These are phyloP conservation scores for Pseudochirops cupreus DNA, from an alignment of 2,797 vertebrate genomes.

Conservation along the genomic window DNA sequence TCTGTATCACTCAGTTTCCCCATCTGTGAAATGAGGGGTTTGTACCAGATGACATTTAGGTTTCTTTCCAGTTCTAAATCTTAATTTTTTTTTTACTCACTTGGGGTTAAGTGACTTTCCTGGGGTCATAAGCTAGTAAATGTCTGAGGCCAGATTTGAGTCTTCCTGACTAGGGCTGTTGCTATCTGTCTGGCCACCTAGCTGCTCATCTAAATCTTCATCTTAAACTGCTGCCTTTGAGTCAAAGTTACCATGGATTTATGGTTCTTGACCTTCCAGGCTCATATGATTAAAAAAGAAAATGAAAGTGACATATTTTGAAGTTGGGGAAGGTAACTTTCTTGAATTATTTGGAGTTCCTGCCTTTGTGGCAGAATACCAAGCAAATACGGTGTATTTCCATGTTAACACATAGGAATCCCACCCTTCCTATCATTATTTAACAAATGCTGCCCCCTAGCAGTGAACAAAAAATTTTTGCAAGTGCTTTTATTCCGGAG, in stretches of 20 bases:
- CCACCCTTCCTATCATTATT: slow-evolving; percentile 53
- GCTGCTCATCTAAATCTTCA: background rate
- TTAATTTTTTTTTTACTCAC: background rate
- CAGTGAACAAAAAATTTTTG: slow-evolving; percentile 67
- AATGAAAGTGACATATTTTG: background rate
- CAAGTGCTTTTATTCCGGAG: slow-evolving; percentile 61
- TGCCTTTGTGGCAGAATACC: slow-evolving; percentile 16
- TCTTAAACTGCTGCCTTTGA: slow-evolving; percentile 5
- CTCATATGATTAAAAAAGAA: background rate
- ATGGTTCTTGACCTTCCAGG: background rate
- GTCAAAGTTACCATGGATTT: background rate
- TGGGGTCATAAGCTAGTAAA: background rate
- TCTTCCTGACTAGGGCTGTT: background rate
- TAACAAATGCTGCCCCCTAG: slow-evolving; percentile 83
- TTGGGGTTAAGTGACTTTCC: background rate
- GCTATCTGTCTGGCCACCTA: background rate
- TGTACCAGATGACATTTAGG: background rate
- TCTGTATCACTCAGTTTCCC: background rate
- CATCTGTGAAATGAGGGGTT: background rate
- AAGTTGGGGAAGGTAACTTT: background rate
- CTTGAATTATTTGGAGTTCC: background rate
- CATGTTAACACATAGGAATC: background rate
- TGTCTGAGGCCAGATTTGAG: background rate
- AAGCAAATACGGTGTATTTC: background rate
- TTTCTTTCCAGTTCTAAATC: background rate